Conservation (phyloP, 2,113 vertebrate species). For the Rhinolophus sinicus region DNA sequence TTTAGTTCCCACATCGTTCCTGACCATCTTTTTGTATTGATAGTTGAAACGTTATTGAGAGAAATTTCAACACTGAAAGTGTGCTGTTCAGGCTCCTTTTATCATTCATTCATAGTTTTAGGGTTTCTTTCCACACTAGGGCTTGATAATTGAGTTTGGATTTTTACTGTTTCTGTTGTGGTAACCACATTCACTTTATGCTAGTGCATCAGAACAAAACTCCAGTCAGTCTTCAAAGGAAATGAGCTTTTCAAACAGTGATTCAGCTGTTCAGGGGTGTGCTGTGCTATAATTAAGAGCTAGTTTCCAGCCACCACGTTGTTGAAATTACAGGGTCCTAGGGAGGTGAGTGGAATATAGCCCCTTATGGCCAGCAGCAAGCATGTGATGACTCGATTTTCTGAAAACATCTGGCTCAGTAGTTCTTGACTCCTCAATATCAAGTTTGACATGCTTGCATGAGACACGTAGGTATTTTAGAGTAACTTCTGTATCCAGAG, state of each 20-base stretch:
- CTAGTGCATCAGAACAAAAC: constrained; percentile 26
- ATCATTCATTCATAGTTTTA: neutral
- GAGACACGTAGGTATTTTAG: constrained; percentile 36
- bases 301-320: neutral
- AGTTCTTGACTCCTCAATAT: constrained; percentile 38
- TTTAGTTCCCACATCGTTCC: neutral
- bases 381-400: neutral
- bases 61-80: neutral
- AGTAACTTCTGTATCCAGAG: neutral
- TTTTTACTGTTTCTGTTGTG: neutral
- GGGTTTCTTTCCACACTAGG: neutral
- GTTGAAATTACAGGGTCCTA: neutral
- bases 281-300: neutral
- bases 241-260: neutral
- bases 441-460: constrained; percentile 43
- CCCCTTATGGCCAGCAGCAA: neutral
- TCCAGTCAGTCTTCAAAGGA: neutral
- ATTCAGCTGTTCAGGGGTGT: neutral
- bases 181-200: neutral
- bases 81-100: neutral
- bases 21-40: constrained; percentile 19
- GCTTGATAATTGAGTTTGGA: neutral
- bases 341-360: neutral
- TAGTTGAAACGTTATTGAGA: neutral
- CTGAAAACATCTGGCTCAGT: neutral